Evolutionary conservation across 1,140 invertebrate species (phyloP), one percentile per base, ranked within the genome.

Genomic region (Leptopilina clavipes): DNA sequence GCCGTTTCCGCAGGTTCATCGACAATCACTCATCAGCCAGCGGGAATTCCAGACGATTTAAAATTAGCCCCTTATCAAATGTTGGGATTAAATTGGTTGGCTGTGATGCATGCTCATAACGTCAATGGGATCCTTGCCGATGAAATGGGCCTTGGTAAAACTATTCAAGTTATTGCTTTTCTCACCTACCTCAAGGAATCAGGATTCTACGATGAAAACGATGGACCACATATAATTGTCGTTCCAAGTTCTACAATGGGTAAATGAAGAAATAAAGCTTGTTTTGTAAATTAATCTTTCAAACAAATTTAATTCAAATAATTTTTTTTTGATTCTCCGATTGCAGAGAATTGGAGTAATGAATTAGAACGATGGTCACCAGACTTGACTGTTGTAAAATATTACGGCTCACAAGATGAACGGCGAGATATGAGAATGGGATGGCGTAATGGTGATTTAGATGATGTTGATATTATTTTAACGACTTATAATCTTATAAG

Each of bases 91-190:
- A 98, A 98, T 88, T 99, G 98, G 98, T 89, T 99, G 0, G 93
- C 94, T 0, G 93, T 98, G 2, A 94, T 99, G 91, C 95, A 98
- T 85, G 92, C 94, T 31, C 96, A 98, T 81, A 93, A 95, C 40
- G 93, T 99, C 1, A 98, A 98, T 89, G 97, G 96, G n/a, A 98
- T 99, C 82, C 90, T 99, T 72, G 97, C 97, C 0, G 95, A 96
- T 86, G 95, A 96, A 89, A 97, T 97, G 96, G 97, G 97, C 44
- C 93, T 92, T 11, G 97, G 97, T 0, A 98, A 98, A 91, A 98
- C 97, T 0, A 94, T 98, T 73, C 97, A 98, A 89, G 93, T 96
- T 17, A 96, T 96, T 79, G 93, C 97, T 1, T 98, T 98, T 89
- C 91, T 98, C 6, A 96, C 97, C 0, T 94, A 98, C 87, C 90